A percentile compares a stretch with the other conserved stretches of the same genome.
Evolutionary conservation across 2,797 vertebrate species (phyloP).

Genomic region (Leptoclinus maculatus): DNA sequence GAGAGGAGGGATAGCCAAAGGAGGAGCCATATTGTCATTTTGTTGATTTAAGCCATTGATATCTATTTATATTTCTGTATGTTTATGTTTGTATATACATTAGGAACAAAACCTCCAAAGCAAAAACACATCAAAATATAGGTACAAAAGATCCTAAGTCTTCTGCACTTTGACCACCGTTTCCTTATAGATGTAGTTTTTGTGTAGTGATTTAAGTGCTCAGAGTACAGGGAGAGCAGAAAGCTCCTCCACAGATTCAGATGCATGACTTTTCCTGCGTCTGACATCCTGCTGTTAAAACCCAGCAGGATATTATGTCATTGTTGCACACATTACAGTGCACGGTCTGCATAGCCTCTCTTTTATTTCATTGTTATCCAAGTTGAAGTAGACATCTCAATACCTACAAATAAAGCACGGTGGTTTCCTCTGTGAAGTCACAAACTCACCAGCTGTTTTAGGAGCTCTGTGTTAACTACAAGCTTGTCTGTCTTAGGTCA

Average conservation of each 20-base stretch:
- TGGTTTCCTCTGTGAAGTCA: no score
- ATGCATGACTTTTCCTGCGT: slow-evolving; percentile 41
- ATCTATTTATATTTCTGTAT: not conserved
- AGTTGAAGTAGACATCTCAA: slow-evolving; percentile 3
- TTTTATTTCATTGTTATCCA: not conserved
- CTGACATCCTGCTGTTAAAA: slow-evolving; percentile 53
- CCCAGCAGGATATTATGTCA: slow-evolving; percentile 27
- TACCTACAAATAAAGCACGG: not conserved
- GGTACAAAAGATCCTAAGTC: no score
- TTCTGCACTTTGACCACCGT: not conserved
- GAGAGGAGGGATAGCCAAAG: no score
- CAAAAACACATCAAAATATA: no score
- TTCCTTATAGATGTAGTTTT: not conserved
- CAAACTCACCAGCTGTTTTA: not conserved
- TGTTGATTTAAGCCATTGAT: not conserved
- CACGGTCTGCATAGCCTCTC: not conserved
- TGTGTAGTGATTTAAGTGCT: not conserved
- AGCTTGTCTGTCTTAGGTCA: not conserved
- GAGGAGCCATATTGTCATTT: no score
- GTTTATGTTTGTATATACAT: not conserved
- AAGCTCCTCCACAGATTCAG: slow-evolving; percentile 1
- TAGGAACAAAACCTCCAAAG: no score
- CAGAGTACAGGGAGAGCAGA: not conserved
- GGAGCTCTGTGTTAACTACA: not conserved
- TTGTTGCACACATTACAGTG: not conserved